Percentiles rank a stretch among this genome's conserved stretches.
Evolutionary conservation across 2,113 vertebrate genomes (phyloP).

Genomic region (Coturnix japonica): DNA sequence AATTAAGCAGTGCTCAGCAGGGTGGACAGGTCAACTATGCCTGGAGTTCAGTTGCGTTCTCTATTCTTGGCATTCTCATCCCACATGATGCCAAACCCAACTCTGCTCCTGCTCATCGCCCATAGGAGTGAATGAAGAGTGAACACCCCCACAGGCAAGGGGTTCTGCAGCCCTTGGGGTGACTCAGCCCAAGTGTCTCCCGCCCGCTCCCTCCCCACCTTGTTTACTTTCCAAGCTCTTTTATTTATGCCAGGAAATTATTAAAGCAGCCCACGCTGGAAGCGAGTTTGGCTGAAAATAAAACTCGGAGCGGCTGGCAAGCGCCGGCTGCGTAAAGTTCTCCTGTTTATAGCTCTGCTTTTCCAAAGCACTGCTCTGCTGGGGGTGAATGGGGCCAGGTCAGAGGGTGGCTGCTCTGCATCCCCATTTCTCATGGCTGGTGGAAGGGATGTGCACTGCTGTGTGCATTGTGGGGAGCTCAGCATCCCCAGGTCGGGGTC

Average conservation of each 20-base stretch:
- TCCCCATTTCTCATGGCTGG: background rate
- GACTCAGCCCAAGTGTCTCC: background rate
- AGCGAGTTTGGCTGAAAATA: constrained; percentile 28
- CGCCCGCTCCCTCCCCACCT: background rate
- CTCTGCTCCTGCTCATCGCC: background rate
- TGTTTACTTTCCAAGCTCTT: constrained; percentile 31
- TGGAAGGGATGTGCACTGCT: background rate
- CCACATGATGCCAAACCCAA: background rate
- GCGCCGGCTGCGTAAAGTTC: background rate
- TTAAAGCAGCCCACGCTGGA: constrained; percentile 53
- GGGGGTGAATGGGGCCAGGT: background rate
- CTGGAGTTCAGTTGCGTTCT: background rate
- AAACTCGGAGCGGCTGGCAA: background rate
- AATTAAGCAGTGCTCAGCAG: background rate
- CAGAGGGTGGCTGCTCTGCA: background rate
- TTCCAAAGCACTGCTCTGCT: background rate
- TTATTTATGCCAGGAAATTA: constrained; percentile 70
- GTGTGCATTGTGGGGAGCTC: background rate
- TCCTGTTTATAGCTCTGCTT: background rate
- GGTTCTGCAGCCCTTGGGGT: background rate
- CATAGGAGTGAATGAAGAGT: too few species aligned
- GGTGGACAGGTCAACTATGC: background rate
- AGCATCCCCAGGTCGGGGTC: background rate
- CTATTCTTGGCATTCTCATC: background rate
- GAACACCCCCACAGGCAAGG: background rate